A percentile compares a stretch with the other conserved stretches of the same genome.
These are phyloP conservation scores for Malacoctenus gilli DNA, from an alignment of 2,797 vertebrate species.

Conservation along the genomic window DNA sequence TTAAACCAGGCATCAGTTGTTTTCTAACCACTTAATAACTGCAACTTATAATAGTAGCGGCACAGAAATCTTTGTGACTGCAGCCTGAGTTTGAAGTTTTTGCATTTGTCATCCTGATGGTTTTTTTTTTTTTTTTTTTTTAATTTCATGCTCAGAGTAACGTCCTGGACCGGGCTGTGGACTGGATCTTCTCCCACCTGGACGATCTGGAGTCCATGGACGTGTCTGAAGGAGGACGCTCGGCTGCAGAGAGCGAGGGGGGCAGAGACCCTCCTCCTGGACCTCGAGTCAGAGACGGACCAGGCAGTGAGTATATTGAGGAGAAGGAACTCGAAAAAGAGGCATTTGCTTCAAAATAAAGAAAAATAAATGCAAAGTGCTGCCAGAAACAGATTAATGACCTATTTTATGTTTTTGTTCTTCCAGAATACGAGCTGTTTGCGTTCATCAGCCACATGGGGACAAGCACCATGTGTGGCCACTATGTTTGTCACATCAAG, in stretches of 20 bases:
- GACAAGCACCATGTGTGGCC: constrained; percentile 97
- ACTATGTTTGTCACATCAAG: constrained; percentile 99
- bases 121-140: not conserved
- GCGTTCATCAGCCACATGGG: constrained; percentile 99
- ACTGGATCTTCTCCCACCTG: constrained; percentile 99
- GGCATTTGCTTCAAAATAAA: too few relatives aligned
- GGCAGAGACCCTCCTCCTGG: constrained; percentile 87
- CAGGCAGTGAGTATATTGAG: constrained; percentile 97
- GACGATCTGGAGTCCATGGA: constrained; percentile 99
- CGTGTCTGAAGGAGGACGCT: constrained; percentile 95
- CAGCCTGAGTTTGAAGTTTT: too few relatives aligned
- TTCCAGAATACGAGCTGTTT: constrained; percentile 94
- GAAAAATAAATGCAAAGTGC: too few relatives aligned
- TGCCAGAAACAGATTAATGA: too few relatives aligned
- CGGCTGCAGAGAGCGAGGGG: constrained; percentile 91
- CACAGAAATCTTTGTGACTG: too few relatives aligned
- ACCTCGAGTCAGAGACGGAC: constrained; percentile 92
- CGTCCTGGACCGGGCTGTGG: constrained; percentile 92
- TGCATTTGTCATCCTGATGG: too few relatives aligned
- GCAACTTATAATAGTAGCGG: too few relatives aligned
- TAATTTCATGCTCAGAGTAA: constrained; percentile 85
- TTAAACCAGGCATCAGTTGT: too few relatives aligned
- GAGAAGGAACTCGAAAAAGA: too few relatives aligned
- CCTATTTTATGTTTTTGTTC: too few relatives aligned
- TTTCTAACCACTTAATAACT: too few relatives aligned